Base-by-base conservation (phyloP, 2,797 vertebrate species). In the Sarcophilus harrisii region DNA sequence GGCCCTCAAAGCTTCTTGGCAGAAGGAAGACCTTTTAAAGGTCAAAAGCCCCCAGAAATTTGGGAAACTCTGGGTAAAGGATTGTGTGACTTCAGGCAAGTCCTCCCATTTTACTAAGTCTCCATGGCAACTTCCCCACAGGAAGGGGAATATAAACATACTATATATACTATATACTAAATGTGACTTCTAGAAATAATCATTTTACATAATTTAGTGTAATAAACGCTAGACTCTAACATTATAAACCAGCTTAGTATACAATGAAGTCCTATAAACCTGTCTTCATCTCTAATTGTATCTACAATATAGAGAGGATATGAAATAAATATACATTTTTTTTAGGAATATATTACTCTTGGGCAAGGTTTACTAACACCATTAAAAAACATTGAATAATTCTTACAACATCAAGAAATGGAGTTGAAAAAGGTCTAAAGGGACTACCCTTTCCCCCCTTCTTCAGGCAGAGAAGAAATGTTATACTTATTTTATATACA, bases 211-310 rank as follows among this genome's bases (percentile, higher is more conserved):
- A 87, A 87, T 87, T 87, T 87, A 45, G 38, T 73, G 16, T 87
- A 87, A 87, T 45, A 45, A 87, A 87, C 4, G 9, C 73, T 87
- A 87, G 38, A 3, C 38, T 27, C 24, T 87, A 87, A 45, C 73
- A 87, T 87, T 11, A 87, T 87, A 27, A 87, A 87, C 73, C 10
- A 18, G 38, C 73, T 87, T 87, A 87, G 38, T 87, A 87, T 73
- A 87, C 73, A 87, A 87, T 49, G 73, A 87, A 87, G 73, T 87
- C 73, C 73, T 87, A 87, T 87, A 45, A 87, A 87, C 73, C 38
- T 87, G 73, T 87, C 38, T 87, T 87, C 73, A 87, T 45, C 38
- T 87, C 73, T 87, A 45, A 87, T 87, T 87, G 21, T 49, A 87
- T 87, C n/a, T 38, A 45, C 38, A 27, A 87, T 49, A 87, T 87